Evolutionary conservation across 2,113 vertebrate genomes (phyloP), one percentile per base, ranked within the genome.

Genomic region (Anhinga rufa): DNA sequence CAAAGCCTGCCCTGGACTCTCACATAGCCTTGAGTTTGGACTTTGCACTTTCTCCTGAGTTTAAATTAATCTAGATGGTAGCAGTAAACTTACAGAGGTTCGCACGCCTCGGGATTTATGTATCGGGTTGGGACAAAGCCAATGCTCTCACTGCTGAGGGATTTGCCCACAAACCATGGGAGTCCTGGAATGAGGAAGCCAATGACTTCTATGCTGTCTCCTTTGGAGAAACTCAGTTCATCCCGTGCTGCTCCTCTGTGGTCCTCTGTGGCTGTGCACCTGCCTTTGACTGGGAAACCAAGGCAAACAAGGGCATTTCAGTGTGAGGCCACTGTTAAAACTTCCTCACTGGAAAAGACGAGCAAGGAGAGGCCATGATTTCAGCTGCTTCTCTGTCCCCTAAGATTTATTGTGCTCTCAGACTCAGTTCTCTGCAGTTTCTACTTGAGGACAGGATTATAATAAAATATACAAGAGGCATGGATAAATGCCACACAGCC

Each of bases 131-230:
- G 98, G 65, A 99, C 98, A 57, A 99, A 99, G 90, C 99, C 99
- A 9, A 93, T 92, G 66, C 66, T 96, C 51, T 99, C 98, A 4
- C 98, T 99, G 81, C 97, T 98, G 19, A 85, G 40, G 42, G 98
- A 98, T 97, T 93, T 99, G 64, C 99, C 99, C 49, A 99, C 97
- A 94, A 99, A 99, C 97, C 99, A 98, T 3, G 91, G 98, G 68
- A 99, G 97, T 28, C 99, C 98, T 16, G 98, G 98, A 32, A 99
- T 72, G 84, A 99, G 85, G 78, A 99, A 98, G 38, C 99, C 99
- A 1, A 99, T 94, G 77, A 99, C 98, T 91, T 99, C 98, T 58
- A 99, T 98, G 84, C 77, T 72, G 38, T 99, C 99, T 34, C 99
- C 99, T 94, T 96, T 98, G 92, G 80, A 97, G 81, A 99, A 98